Conservation (phyloP, 2,113 vertebrate species). For the Otocyon megalotis region DNA sequence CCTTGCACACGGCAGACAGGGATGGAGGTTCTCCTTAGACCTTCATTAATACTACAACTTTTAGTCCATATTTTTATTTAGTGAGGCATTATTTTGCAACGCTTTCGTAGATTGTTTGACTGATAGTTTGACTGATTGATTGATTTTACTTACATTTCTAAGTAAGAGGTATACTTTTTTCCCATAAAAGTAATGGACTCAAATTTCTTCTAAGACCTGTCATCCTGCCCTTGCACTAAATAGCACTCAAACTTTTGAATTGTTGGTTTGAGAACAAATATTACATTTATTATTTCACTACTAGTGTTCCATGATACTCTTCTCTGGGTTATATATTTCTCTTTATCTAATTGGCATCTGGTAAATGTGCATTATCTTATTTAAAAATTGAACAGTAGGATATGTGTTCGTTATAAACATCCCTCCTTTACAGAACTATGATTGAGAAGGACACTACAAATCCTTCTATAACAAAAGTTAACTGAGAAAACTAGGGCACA, state of each 20-base stretch:
- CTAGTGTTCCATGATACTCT: neutral
- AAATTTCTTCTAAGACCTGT: neutral
- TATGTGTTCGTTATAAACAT: neutral
- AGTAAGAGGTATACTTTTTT: neutral
- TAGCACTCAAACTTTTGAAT: neutral
- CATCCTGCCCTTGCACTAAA: neutral
- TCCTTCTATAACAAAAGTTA: neutral
- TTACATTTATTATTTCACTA: neutral
- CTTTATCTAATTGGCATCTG: neutral
- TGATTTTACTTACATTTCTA: neutral
- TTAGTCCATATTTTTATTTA: constrained; percentile 6
- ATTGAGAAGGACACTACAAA: neutral
- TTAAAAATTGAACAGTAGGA: neutral
- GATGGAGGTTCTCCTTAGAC: neutral
- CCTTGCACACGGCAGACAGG: neutral
- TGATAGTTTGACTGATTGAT: neutral
- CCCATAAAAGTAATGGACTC: neutral
- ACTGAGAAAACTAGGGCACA: neutral
- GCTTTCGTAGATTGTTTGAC: neutral
- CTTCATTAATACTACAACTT: neutral
- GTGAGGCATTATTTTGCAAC: neutral
- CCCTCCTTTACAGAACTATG: neutral
- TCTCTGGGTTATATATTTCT: neutral
- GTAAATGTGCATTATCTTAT: neutral
- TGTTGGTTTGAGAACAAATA: neutral